A percentile compares a stretch with the other conserved stretches of the same genome.
These are phyloP conservation scores for Tubulanus polymorphus DNA, from an alignment of 2,888 invertebrate species.

Conservation along the genomic window DNA sequence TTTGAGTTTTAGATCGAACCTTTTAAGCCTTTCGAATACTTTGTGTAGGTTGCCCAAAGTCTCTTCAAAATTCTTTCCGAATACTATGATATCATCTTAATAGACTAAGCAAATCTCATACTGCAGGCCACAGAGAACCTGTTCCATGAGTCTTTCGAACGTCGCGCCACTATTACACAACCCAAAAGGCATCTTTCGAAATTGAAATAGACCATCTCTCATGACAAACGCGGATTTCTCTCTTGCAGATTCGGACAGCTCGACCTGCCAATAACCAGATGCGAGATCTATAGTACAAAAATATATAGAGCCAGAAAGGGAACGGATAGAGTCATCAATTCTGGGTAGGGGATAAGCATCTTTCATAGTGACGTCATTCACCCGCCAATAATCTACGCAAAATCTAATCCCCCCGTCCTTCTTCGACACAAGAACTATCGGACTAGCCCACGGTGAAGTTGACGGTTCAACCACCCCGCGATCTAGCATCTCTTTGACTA, in stretches of 20 bases:
- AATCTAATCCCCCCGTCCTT: background rate
- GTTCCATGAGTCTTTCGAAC: slow-evolving; percentile 20
- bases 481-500: background rate
- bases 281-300: slow-evolving; percentile 6
- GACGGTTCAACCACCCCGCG: background rate
- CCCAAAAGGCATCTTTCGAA: slow-evolving; percentile 18
- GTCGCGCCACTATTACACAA: slow-evolving; percentile 15
- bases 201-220: slow-evolving; percentile 15
- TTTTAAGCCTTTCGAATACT: slow-evolving; percentile 12
- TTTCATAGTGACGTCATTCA: background rate
- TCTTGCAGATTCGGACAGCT: background rate
- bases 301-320: background rate
- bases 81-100: slow-evolving; percentile 15
- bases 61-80: slow-evolving; percentile 7
- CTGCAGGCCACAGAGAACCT: slow-evolving; percentile 14
- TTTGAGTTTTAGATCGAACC: slow-evolving; percentile 16
- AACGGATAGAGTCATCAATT: slow-evolving; percentile 8
- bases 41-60: slow-evolving; percentile 11
- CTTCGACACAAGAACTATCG: background rate
- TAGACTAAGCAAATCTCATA: slow-evolving; percentile 17
- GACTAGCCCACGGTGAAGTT: background rate
- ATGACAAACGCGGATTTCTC: slow-evolving; percentile 6
- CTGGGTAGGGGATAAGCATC: slow-evolving; percentile 7
- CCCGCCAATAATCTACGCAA: background rate
- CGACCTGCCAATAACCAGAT: slow-evolving; percentile 7